phyloP scores from a whole-genome alignment of 2,113 vertebrate species.

The Eudyptes chrysolophus region DNA sequence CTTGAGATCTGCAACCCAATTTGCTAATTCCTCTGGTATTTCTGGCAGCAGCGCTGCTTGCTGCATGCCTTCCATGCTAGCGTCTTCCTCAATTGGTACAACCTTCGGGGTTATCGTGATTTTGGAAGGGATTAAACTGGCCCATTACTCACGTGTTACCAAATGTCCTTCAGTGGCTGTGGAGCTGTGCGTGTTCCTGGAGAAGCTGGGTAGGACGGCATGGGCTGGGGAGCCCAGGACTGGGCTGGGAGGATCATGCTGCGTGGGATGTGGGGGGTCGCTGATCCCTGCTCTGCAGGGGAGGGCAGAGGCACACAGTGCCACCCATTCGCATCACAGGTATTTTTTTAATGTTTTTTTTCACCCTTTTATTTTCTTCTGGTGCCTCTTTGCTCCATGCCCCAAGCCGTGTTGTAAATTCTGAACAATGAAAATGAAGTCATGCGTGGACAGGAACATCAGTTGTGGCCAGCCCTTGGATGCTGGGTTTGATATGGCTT shows the following conservation, averaged over 20 bases:
- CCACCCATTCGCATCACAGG: fast-evolving
- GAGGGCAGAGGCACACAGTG: neutral
- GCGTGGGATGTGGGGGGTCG: fast-evolving
- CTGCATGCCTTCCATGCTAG: neutral
- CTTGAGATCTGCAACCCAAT: neutral
- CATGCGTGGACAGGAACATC: fast-evolving
- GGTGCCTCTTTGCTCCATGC: fast-evolving
- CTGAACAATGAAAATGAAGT: fast-evolving
- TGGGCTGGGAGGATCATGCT: neutral
- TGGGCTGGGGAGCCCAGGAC: neutral
- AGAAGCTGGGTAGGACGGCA: fast-evolving
- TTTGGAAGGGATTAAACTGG: neutral
- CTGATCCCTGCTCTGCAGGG: neutral
- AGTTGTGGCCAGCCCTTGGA: neutral
- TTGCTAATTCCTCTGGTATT: slow-evolving; percentile 33
- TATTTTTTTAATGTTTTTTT: fast-evolving
- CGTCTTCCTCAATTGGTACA: neutral
- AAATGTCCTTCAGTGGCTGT: fast-evolving
- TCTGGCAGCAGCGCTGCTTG: neutral
- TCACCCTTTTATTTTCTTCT: neutral
- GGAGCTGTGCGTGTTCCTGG: neutral
- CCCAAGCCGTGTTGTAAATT: fast-evolving
- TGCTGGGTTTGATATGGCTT: neutral
- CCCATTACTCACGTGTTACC: neutral
- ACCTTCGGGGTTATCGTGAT: neutral